Conservation (phyloP, 2,113 vertebrate species). For the Pitta sordida region DNA sequence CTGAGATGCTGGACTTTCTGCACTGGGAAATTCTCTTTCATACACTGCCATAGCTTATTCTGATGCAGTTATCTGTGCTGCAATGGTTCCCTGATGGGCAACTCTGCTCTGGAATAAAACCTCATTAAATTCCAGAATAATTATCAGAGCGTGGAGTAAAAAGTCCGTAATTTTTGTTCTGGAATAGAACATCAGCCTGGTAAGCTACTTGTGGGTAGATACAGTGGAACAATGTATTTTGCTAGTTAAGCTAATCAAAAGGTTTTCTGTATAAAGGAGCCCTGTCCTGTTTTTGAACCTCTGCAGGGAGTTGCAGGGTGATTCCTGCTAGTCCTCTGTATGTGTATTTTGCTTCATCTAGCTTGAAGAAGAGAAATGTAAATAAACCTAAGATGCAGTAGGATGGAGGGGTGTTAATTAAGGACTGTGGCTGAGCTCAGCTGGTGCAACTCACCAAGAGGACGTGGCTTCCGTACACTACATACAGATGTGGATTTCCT, state of each 20-base stretch:
- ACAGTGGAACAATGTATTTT: neutral
- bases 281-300: neutral
- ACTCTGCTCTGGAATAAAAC: slow-evolving; percentile 11
- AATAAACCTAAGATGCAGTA: neutral
- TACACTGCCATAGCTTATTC: neutral
- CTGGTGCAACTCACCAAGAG: neutral
- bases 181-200: neutral
- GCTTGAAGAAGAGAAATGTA: neutral
- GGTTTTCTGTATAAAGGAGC: neutral
- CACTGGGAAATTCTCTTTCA: neutral
- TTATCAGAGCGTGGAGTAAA: neutral
- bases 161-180: neutral
- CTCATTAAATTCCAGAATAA: slow-evolving; percentile 3
- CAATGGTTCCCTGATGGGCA: neutral
- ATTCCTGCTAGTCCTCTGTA: neutral
- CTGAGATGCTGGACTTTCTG: slow-evolving; percentile 1
- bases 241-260: neutral
- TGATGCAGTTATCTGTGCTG: neutral
- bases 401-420: neutral
- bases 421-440: neutral
- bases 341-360: neutral
- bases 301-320: neutral
- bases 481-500: neutral
- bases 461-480: neutral
- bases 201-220: neutral